phyloP scores from a whole-genome alignment of 2,797 vertebrate genomes.

The Hypotaenidia okinawae region DNA sequence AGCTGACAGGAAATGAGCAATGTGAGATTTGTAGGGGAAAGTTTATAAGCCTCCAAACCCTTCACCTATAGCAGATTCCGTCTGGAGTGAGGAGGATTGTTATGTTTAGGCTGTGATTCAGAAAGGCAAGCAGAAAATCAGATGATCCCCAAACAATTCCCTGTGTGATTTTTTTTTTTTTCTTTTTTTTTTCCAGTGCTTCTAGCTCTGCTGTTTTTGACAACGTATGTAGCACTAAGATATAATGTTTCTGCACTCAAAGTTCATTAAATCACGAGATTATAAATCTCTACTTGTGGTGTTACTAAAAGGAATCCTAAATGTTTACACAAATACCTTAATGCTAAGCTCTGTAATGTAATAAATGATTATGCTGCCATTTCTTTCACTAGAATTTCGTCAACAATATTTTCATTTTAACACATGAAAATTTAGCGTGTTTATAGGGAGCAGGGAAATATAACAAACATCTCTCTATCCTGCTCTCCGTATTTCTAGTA shows the following conservation, averaged over 20 bases:
- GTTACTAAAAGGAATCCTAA: not conserved
- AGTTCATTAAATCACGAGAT: not conserved
- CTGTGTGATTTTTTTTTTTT: not conserved
- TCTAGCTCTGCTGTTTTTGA: not conserved
- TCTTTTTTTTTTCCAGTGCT: conserved; percentile 1
- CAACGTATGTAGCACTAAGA: not conserved
- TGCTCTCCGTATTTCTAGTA: not conserved
- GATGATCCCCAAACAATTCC: not conserved
- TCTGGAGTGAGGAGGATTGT: not conserved
- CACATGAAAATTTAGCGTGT: not conserved
- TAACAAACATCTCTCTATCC: not conserved
- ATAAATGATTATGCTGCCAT: not conserved
- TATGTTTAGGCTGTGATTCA: conserved; percentile 27
- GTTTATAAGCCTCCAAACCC: conserved; percentile 1
- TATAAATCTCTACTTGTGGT: not conserved
- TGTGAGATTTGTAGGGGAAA: conserved; percentile 36
- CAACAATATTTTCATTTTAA: not conserved
- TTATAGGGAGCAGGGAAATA: not conserved
- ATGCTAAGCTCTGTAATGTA: not conserved
- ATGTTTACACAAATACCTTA: conserved; percentile 4
- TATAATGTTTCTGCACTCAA: not conserved
- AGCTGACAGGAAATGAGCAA: conserved; percentile 31
- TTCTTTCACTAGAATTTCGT: not conserved
- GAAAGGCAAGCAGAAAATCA: not conserved
- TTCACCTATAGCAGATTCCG: conserved; percentile 36